Conservation (phyloP, 2,113 vertebrate species). For the Callithrix jacchus region DNA sequence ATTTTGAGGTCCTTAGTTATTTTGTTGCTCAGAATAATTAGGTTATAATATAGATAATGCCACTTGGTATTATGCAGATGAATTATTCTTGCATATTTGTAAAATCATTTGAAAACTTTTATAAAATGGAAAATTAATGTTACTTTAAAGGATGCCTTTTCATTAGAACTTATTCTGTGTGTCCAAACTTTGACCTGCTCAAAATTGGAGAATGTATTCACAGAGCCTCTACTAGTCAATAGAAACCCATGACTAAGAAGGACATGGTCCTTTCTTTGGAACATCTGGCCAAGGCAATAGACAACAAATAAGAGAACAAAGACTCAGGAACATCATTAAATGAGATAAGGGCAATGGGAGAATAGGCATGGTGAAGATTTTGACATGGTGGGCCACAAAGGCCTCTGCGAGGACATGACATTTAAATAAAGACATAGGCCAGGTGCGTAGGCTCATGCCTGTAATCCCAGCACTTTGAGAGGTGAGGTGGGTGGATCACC, state of each 20-base stretch:
- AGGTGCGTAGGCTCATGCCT: too few species aligned
- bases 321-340: not conserved
- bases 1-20: not conserved
- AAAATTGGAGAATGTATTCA: not conserved
- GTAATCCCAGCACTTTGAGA: too few species aligned
- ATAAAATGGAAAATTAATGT: not conserved
- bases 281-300: not conserved
- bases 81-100: not conserved
- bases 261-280: not conserved
- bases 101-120: not conserved
- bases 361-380: not conserved
- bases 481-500: too few species aligned
- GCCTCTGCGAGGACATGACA: not conserved
- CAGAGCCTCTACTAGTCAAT: fast-evolving
- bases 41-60: not conserved
- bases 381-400: too few species aligned
- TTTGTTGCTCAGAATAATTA: not conserved
- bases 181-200: not conserved
- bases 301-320: not conserved
- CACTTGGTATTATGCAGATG: not conserved
- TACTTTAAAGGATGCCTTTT: not conserved
- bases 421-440: not conserved
- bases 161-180: not conserved
- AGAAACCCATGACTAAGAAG: not conserved
- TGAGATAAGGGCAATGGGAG: not conserved